A percentile compares a stretch with the other conserved stretches of the same genome.
Evolutionary conservation across 2,113 vertebrate genomes (phyloP).

Genomic region (Neogobius melanostomus): DNA sequence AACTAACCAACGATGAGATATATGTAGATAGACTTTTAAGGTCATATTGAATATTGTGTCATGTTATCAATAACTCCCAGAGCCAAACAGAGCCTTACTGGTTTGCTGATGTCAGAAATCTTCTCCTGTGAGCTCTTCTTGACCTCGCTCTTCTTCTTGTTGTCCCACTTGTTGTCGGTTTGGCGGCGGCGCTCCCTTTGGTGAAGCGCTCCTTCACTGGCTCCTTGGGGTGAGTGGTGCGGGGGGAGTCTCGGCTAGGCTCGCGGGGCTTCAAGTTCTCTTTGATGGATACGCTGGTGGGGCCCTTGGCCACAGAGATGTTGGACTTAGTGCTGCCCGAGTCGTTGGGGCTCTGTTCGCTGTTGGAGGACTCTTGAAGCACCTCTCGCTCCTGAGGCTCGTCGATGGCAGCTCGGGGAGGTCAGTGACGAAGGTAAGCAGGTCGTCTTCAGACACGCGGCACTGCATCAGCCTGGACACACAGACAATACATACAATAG

Average conservation of each 20-base stretch:
- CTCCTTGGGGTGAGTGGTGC: constrained; percentile 83
- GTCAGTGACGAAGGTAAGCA: constrained; percentile 90
- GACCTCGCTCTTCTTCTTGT: constrained; percentile 89
- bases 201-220: constrained; percentile 80
- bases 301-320: constrained; percentile 86
- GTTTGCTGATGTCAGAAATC: constrained; percentile 82
- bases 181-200: constrained; percentile 80
- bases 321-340: constrained; percentile 84
- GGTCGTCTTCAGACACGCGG: constrained; percentile 85
- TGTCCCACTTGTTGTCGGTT: constrained; percentile 87
- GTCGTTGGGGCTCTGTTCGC: constrained; percentile 79
- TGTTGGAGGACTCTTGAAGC: constrained; percentile 85
- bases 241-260: constrained; percentile 80
- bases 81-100: constrained; percentile 67
- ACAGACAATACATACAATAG: background rate
- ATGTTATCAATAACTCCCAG: no score
- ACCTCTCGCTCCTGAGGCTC: constrained; percentile 89
- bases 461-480: constrained; percentile 88
- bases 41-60: no score
- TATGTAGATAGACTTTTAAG: no score
- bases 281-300: constrained; percentile 92
- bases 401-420: constrained; percentile 88
- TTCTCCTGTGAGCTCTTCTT: constrained; percentile 86
- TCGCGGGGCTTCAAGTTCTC: constrained; percentile 96
- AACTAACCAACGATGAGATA: no score